phyloP scores from a whole-genome alignment of 2,113 vertebrate species.

The Hylia prasina region DNA sequence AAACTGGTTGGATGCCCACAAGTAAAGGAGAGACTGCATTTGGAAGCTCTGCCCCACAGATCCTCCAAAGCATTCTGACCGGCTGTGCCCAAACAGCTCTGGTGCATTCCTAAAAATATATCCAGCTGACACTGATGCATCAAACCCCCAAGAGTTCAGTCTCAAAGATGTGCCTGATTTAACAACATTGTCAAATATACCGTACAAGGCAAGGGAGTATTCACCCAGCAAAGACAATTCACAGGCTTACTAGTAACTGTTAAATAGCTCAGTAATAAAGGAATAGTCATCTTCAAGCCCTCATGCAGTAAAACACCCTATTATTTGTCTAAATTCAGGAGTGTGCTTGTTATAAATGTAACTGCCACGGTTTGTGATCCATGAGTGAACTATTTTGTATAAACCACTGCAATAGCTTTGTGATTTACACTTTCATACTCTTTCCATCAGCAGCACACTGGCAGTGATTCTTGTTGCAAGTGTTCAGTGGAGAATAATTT shows the following conservation, averaged over 20 bases:
- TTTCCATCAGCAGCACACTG: slow-evolving; percentile 19
- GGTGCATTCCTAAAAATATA: not conserved
- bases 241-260: not conserved
- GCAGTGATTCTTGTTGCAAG: not conserved
- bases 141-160: not conserved
- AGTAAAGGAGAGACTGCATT: not conserved
- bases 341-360: not conserved
- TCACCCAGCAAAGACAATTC: not conserved
- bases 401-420: not conserved
- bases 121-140: not conserved
- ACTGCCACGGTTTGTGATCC: not conserved
- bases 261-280: not conserved
- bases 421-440: slow-evolving; percentile 18
- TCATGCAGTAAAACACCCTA: not conserved
- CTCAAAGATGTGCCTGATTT: not conserved
- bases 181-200: not conserved
- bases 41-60: not conserved
- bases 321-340: not conserved
- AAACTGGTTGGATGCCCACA: not conserved
- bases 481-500: not conserved
- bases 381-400: not conserved
- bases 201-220: not conserved
- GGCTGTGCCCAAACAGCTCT: not conserved
- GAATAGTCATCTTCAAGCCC: not conserved
- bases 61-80: not conserved